A percentile compares a stretch with the other conserved stretches of the same genome.
These are phyloP conservation scores for Anodontia alba DNA, from an alignment of 2,888 invertebrate species.

Conservation along the genomic window DNA sequence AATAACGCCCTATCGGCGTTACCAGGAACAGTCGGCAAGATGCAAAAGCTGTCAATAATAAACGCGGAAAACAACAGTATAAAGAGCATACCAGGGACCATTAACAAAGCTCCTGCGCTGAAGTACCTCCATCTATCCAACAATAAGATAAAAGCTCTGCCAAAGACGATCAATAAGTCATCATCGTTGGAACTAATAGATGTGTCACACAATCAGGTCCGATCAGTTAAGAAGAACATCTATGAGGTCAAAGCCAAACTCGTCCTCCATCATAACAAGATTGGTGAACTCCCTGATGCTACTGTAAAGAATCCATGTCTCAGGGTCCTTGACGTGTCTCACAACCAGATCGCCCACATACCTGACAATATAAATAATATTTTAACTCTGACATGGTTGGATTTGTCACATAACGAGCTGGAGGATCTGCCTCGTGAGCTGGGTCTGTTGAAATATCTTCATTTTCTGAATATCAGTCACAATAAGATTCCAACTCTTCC, in stretches of 20 bases:
- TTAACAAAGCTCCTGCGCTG: constrained; percentile 74
- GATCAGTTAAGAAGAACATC: constrained; percentile 79
- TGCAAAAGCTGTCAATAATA: constrained; percentile 64
- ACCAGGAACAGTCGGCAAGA: constrained; percentile 74
- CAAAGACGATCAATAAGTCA: constrained; percentile 80
- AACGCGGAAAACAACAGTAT: constrained; percentile 74
- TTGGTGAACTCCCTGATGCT: constrained; percentile 80
- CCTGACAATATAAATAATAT: constrained; percentile 81
- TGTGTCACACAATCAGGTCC: constrained; percentile 79
- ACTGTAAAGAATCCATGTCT: constrained; percentile 78
- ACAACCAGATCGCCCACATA: constrained; percentile 77
- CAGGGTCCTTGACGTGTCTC: constrained; percentile 78
- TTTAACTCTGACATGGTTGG: constrained; percentile 86
- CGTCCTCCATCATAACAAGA: constrained; percentile 75
- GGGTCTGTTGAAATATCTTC: constrained; percentile 80
- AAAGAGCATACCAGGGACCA: constrained; percentile 73
- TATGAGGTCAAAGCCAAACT: constrained; percentile 81
- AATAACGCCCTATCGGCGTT: constrained; percentile 76
- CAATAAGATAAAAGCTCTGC: constrained; percentile 81
- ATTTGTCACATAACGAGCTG: constrained; percentile 89
- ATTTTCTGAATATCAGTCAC: constrained; percentile 89
- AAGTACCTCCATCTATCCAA: constrained; percentile 74
- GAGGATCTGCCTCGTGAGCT: constrained; percentile 78
- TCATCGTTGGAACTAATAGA: constrained; percentile 75
- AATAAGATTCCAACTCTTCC: constrained; percentile 92